Conservation (phyloP, 2,113 vertebrate species). For the Indicator maculatus region DNA sequence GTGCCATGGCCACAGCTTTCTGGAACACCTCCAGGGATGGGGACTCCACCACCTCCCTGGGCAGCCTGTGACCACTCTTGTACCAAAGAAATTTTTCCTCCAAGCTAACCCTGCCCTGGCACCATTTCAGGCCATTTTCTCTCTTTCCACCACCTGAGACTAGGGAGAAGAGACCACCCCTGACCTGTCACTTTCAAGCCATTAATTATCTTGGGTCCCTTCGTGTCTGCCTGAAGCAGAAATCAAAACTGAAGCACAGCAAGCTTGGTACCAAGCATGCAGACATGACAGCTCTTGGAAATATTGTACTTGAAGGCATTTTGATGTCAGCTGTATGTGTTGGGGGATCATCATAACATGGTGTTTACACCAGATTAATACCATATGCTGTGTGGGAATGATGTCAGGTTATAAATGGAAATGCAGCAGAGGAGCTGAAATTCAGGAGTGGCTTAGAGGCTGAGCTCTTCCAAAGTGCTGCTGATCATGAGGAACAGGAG, state of each 20-base stretch:
- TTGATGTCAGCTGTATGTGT: slow-evolving; percentile 65
- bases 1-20: too few relatives aligned
- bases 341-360: slow-evolving; percentile 63
- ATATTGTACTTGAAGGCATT: slow-evolving; percentile 66
- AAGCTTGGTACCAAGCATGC: neutral
- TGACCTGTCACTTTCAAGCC: too few relatives aligned
- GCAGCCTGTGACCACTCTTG: too few relatives aligned
- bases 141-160: too few relatives aligned
- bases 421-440: slow-evolving; percentile 59
- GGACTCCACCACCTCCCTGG: too few relatives aligned
- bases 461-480: slow-evolving; percentile 30
- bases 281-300: slow-evolving; percentile 59
- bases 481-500: slow-evolving; percentile 37
- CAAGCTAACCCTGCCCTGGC: too few relatives aligned
- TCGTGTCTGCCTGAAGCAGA: neutral
- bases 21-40: too few relatives aligned
- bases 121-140: too few relatives aligned
- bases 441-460: neutral
- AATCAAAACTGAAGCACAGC: neutral
- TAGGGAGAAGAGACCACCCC: too few relatives aligned
- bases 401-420: slow-evolving; percentile 70
- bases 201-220: neutral
- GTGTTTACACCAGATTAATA: slow-evolving; percentile 72
- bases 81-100: too few relatives aligned
- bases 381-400: slow-evolving; percentile 73